Evolutionary conservation across 2,797 vertebrate genomes (phyloP).

Genomic region (Microctenopoma stevenorrisi): DNA sequence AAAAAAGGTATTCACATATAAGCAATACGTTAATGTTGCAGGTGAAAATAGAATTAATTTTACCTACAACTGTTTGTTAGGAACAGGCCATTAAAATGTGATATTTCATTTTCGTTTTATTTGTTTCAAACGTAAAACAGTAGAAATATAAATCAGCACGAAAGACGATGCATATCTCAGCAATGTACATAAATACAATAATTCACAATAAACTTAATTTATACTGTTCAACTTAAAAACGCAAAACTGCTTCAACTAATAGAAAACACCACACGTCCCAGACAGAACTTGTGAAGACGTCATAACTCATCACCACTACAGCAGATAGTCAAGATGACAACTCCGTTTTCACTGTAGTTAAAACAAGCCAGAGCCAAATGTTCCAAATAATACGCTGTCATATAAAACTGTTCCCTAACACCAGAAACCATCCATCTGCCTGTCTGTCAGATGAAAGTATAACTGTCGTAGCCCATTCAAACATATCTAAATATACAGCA

Average conservation of each 20-base stretch:
- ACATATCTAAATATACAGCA: conserved; percentile 36
- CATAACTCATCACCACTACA: conserved; percentile 39
- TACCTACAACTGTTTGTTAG: neutral
- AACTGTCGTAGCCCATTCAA: conserved; percentile 36
- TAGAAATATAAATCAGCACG: too few species aligned
- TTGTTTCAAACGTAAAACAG: neutral
- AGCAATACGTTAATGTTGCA: neutral
- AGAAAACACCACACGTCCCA: neutral
- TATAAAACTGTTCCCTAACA: conserved; percentile 25
- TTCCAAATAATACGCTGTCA: neutral
- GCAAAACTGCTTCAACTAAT: neutral
- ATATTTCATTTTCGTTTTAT: too few species aligned
- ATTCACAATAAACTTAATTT: neutral
- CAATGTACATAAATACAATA: neutral
- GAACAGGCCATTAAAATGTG: too few species aligned
- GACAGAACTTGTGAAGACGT: neutral
- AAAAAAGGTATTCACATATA: too few species aligned
- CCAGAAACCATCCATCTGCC: conserved; percentile 8
- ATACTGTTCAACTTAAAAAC: neutral
- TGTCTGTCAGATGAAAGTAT: conserved; percentile 5
- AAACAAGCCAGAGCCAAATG: neutral
- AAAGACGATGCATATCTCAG: neutral
- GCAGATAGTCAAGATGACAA: conserved; percentile 36
- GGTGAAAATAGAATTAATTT: neutral
- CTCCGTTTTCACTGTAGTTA: neutral